Base-by-base conservation (phyloP, 1,140 invertebrate species). In the Lucilia sericata region DNA sequence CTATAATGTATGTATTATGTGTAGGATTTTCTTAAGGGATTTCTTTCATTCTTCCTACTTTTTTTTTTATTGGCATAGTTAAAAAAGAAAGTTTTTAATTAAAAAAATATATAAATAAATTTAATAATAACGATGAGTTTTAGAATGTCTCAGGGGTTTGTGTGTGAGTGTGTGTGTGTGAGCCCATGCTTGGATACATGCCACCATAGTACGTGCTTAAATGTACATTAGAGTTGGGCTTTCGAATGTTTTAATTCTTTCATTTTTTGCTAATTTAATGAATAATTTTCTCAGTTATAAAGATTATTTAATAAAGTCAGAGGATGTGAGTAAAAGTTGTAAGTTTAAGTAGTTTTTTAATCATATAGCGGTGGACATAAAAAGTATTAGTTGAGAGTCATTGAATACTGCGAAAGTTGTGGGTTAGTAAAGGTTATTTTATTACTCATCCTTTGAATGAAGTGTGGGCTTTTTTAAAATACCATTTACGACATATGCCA, bases 81-180 rank as follows among this genome's bases (percentile, higher is more conserved):
- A 21, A 70, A 70, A 25, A 70, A 70, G 55, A 70, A 70, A 70
- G 65, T 70, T 70, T 70, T 70, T 70, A 70, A 70, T 70, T 70
- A 19, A 70, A 21, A 70, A 70, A 70, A 70, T 7, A 60, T 60
- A 60, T 17, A 60, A 17, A 60, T n/a, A 60, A 60, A 60, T 60
- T 60, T 60, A 60, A 60, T 60, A 60, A 60, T 60, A 60, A 60
- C 55, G 55, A 60, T 60, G 55, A 60, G 55, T 60, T 60, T 60
- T 60, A 60, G 55, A 60, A 60, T 60, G n/a, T 60, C 55, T 60
- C 55, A 17, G 55, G 55, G 55, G 55, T 60, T 60, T 60, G 51
- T 60, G 13, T 60, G 10, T 60, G 10, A 7, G 13, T 60, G 55
- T 60, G 14, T n/a, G 55, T 60, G 55, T 60, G 2, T 60, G 55